Conservation (phyloP, 1,140 invertebrate genomes). For the Wiebesia pumilae region DNA sequence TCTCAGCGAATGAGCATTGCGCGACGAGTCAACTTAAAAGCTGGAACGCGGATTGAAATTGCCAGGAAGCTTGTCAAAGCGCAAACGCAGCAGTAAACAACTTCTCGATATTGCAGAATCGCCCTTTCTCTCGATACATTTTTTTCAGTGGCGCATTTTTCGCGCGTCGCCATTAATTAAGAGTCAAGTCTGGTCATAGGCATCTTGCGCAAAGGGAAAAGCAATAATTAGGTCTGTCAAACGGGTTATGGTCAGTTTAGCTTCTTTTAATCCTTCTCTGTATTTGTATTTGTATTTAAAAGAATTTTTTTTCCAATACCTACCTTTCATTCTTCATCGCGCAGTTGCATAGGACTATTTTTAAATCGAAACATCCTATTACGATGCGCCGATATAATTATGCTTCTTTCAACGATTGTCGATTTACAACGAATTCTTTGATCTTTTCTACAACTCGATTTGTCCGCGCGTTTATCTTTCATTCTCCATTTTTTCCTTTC, state of each 20-base stretch:
- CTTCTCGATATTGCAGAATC: conserved; percentile 36
- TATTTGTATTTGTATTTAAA: not conserved
- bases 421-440: not conserved
- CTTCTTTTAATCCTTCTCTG: not conserved
- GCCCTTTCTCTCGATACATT: not conserved
- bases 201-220: conserved; percentile 38
- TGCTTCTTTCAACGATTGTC: not conserved
- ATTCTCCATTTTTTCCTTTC: not conserved
- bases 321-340: not conserved
- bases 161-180: conserved; percentile 28
- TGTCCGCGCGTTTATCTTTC: not conserved
- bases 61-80: conserved; percentile 20
- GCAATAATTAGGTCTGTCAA: conserved; percentile 1
- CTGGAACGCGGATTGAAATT: not conserved
- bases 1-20: not conserved
- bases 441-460: not conserved
- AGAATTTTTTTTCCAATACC: too few species aligned
- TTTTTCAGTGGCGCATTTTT: not conserved
- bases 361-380: not conserved
- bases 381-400: not conserved
- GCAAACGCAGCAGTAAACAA: not conserved
- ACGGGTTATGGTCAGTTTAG: not conserved
- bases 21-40: not conserved
- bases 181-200: not conserved
- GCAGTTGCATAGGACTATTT: not conserved